A percentile compares a stretch with the other conserved stretches of the same genome.
Conservation (phyloP, 1,140 invertebrate genomes). For the Penaeus japonicus region DNA sequence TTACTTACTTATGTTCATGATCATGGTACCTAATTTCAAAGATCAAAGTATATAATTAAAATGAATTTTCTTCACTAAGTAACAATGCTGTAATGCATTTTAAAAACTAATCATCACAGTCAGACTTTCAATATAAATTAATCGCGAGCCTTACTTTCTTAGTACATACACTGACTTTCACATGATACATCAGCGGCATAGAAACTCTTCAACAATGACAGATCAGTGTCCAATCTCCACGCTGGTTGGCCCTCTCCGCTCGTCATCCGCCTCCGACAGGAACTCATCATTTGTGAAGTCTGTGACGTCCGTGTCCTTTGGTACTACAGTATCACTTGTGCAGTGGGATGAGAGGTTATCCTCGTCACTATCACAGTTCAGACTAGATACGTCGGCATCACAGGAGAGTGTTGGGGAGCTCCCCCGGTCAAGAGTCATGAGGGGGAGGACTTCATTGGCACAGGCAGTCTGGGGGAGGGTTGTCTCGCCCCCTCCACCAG, state of each 20-base stretch:
- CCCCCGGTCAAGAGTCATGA: slow-evolving; percentile 1
- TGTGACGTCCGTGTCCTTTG: slow-evolving; percentile 43
- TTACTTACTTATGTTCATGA: too few species aligned
- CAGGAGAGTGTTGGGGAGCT: slow-evolving; percentile 42
- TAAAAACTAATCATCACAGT: too few species aligned
- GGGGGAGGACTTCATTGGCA: slow-evolving; percentile 8
- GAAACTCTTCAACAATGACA: not conserved
- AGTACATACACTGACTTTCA: not conserved
- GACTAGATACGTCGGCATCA: slow-evolving; percentile 49
- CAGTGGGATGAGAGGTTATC: slow-evolving; percentile 23
- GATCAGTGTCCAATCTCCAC: not conserved
- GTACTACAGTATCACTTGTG: slow-evolving; percentile 46
- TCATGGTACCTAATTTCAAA: too few species aligned
- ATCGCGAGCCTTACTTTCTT: too few species aligned
- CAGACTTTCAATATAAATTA: too few species aligned
- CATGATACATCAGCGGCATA: not conserved
- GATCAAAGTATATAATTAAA: too few species aligned
- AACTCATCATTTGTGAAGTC: slow-evolving; percentile 51
- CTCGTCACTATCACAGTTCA: slow-evolving; percentile 11
- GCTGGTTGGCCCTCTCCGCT: not conserved
- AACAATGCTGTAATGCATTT: too few species aligned
- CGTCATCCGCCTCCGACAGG: slow-evolving; percentile 44
- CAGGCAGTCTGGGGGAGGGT: not conserved
- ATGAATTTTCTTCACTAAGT: too few species aligned
- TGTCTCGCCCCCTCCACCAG: not conserved